Conservation (phyloP, 2,888 invertebrate species). For the Linnaemya vulpina region DNA sequence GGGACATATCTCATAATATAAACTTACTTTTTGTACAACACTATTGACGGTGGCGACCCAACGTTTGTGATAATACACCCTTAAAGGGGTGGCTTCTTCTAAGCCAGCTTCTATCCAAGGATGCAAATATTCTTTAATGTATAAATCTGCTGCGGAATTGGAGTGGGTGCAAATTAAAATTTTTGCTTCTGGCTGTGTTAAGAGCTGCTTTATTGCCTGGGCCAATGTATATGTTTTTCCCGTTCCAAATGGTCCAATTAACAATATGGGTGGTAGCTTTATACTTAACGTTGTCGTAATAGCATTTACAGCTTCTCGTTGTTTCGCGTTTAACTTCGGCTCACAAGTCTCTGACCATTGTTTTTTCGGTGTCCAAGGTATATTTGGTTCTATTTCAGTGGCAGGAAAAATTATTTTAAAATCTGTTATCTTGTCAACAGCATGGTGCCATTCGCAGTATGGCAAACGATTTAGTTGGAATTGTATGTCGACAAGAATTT, state of each 20-base stretch:
- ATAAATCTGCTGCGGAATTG: constrained; percentile 93
- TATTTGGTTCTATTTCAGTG: constrained; percentile 85
- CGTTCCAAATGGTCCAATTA: constrained; percentile 93
- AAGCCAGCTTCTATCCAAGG: constrained; percentile 88
- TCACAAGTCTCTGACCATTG: constrained; percentile 88
- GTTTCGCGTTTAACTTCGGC: constrained; percentile 88
- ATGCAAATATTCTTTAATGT: constrained; percentile 92
- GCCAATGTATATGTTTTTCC: constrained; percentile 94
- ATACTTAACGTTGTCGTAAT: constrained; percentile 87
- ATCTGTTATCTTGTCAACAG: constrained; percentile 89
- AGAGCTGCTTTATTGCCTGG: constrained; percentile 88
- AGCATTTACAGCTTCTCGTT: constrained; percentile 90
- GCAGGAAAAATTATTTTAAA: constrained; percentile 89
- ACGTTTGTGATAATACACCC: constrained; percentile 91
- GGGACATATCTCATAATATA: not conserved
- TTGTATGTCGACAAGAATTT: constrained; percentile 88
- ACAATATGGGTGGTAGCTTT: constrained; percentile 87
- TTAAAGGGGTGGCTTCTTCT: constrained; percentile 87
- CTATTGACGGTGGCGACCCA: constrained; percentile 91
- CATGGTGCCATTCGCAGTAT: constrained; percentile 93
- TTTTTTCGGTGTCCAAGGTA: constrained; percentile 88
- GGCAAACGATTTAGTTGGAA: constrained; percentile 91
- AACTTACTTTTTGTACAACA: constrained; percentile 86
- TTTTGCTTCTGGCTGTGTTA: constrained; percentile 86
- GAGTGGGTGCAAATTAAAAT: constrained; percentile 93